phyloP scores from a whole-genome alignment of 92 coral and sea anemone species.

The Porites lobata region DNA sequence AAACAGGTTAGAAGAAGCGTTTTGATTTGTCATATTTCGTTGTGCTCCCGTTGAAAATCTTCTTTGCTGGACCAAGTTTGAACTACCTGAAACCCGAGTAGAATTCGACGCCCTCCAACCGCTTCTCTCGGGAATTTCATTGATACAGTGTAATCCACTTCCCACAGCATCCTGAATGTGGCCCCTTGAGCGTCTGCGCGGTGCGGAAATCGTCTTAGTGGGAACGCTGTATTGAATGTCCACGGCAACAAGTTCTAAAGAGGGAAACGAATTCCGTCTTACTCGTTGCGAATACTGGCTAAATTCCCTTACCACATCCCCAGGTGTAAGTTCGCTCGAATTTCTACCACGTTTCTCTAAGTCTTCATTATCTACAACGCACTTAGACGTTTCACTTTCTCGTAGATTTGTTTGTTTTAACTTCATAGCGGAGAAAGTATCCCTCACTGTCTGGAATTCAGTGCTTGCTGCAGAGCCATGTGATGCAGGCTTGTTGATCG shows the following conservation, averaged over 20 bases:
- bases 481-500: background rate
- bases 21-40: background rate
- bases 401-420: background rate
- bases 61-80: background rate
- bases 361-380: background rate
- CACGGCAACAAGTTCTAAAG: conserved; percentile 14
- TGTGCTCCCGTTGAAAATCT: conserved; percentile 7
- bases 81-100: background rate
- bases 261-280: conserved; percentile 16
- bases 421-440: background rate
- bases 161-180: no score
- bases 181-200: background rate
- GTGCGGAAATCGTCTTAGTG: background rate
- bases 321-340: background rate
- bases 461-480: conserved; percentile 13
- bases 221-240: conserved; percentile 29
- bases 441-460: conserved; percentile 23
- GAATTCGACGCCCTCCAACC: background rate
- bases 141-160: background rate
- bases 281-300: background rate
- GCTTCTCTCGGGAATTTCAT: conserved; percentile 17
- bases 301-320: background rate
- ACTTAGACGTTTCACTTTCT: background rate
- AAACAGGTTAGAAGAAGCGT: background rate
- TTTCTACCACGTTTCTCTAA: background rate